Evolutionary conservation across 2,113 vertebrate species (phyloP), one percentile per base, ranked within the genome.

Genomic region (Mustelus asterias): DNA sequence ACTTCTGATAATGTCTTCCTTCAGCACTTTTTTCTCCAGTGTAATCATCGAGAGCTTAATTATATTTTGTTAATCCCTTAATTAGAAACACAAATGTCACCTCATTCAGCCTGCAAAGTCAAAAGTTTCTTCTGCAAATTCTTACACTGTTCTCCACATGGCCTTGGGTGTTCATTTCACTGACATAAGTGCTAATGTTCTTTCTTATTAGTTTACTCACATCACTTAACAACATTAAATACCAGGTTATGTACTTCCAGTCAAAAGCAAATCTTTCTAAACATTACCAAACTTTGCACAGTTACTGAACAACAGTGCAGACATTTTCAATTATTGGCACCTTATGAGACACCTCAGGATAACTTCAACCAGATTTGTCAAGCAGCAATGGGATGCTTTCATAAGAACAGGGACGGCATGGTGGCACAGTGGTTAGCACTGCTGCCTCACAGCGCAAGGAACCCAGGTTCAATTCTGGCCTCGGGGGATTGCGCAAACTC

Each of bases 241-340:
- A 41, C 0, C n/a, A 11, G 93, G 37, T 10, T 69, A 60, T 44
- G n/a, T 69, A 44, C 33, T 70, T 94, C 37, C 10, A 44, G 20
- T 72, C 63, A 48, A 94, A 72, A 29, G 72, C 72, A 94, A 94
- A 94, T 70, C 93, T 70, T 94, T 94, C 41, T 54, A 41, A 67
- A 26, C 65, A 70, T 69, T 44, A 94, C 20, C 41, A 70, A 70
- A 67, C 92, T 94, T 69, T 65, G 92, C 20, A 69, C 26, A 44
- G 93, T 70, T 72, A 48, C 29, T 94, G 93, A 37, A 26, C 65
- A 94, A 69, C 11, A 24, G 11, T 48, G 41, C 24, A 16, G 65
- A 48, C 29, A 72, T 18, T 3, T 1, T 14, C 9, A 44, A 13
- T 70, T 94, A 70, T 69, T 65, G 33, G 37, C n/a, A 67, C 22